Base-by-base conservation (phyloP, 2,113 vertebrate genomes). In the Brachionichthys hirsutus region DNA sequence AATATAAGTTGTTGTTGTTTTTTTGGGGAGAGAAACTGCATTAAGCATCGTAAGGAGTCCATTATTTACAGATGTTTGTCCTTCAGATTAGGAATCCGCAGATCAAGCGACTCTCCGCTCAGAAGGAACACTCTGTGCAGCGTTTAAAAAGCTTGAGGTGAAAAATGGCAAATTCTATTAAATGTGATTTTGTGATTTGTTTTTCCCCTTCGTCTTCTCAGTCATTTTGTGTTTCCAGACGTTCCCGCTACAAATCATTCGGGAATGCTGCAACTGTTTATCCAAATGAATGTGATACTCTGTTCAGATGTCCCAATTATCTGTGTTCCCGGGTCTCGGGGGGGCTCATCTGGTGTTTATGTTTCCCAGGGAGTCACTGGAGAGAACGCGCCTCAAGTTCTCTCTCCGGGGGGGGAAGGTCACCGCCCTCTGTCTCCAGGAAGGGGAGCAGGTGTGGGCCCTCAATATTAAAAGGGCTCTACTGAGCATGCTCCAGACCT, bases 391-490 rank as follows among this genome's bases (percentile, higher is more conserved):
- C 65, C 92, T 98, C 78, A 85, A 47, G 79, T 94, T 96, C 80
- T 89, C 88, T 68, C 89, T 94, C 67, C 85, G 54, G 9, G 78
- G 85, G 41, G 93, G 95, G 70, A 92, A 89, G 81, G 90, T 95
- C 88, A 88, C 82, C 22, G 87, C 82, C 78, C 89, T 94, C 71
- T 95, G 94, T 86, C 89, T 93, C 44, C 76, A 70, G 76, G 87
- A 67, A 50, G 70, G 85, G 14, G 95, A 95, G 72, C 90, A 82
- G 35, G 88, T 84, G 73, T 95, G 95, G 94, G 87, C 82, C 13
- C 90, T 96, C 67, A 96, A 97, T 77, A 83, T 94, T 86, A 95
- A 95, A 78, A 84, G 91, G 20, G 92, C 92, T 18, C 71, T 94
- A 70, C 93, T 95, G 86, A 96, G 93, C 81, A 89, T 94, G 71